Evolutionary conservation across 2,888 invertebrate genomes (phyloP), one percentile per base, ranked within the genome.

Genomic region (Drosophila barbarae): DNA sequence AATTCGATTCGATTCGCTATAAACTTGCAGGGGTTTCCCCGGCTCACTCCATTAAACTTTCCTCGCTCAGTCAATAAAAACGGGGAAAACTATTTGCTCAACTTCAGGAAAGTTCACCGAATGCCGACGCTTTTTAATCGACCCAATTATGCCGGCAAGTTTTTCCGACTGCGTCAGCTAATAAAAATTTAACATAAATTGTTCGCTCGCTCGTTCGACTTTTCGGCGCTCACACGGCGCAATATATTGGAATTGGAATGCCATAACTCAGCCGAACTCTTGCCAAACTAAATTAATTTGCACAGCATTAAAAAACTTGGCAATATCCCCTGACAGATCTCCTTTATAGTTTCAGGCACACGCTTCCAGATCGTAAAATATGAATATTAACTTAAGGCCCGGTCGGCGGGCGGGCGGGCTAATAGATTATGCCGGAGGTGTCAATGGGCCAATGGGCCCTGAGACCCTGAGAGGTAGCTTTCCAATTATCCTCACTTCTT

Each of bases 211-310:
- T 7, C 26, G 13, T 42, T 26, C 42, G 42, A 42, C 26, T 42
- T 49, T 38, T 55, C 26, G 18, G 70, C 10, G 47, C 75, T 80
- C 78, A 72, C 65, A 74, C 77, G 79, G 69, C 64, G 69, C 61
- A 15, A 59, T 54, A 67, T 78, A 82, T 80, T 69, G 76, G 70
- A 84, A 82, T 74, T 69, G 76, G 70, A 84, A 82, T 74, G 69
- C 82, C 82, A 78, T 82, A 78, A 67, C 74, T 80, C 74, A 70
- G 59, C 39, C 18, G 50, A 77, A 68, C 71, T 82, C 21, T 36
- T 44, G 52, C 49, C 28, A 72, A 83, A 77, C 72, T 71, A 76
- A 84, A 82, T 84, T 83, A 84, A 79, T 84, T 82, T 75, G 28
- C 32, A 49, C 49, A 47, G 66, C 70, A 75, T 73, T 76, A 69